A percentile compares a stretch with the other conserved stretches of the same genome.
Evolutionary conservation across 2,113 vertebrate species (phyloP).

Genomic region (Labeo rohita): DNA sequence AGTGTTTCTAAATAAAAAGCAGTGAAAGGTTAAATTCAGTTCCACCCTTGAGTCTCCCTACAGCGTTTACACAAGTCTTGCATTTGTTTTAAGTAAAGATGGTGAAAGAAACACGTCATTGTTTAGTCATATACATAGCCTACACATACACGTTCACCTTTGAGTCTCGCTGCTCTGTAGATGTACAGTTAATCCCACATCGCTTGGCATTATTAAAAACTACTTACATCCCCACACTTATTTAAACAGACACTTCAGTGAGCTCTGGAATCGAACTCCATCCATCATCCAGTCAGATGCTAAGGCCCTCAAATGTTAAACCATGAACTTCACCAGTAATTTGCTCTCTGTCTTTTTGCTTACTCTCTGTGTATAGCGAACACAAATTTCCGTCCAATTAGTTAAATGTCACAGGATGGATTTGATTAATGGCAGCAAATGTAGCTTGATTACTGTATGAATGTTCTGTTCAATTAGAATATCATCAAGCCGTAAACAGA

Average conservation of each 20-base stretch:
- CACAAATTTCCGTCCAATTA: conserved; percentile 44
- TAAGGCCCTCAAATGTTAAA: conserved; percentile 41
- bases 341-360: conserved; percentile 31
- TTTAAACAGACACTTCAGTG: conserved; percentile 45
- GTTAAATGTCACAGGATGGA: conserved; percentile 30
- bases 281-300: conserved; percentile 48
- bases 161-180: neutral
- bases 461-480: conserved; percentile 46
- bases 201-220: conserved; percentile 48
- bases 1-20: neutral
- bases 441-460: conserved; percentile 34
- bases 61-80: no score
- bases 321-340: conserved; percentile 45
- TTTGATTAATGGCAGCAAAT: conserved; percentile 46
- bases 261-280: conserved; percentile 44
- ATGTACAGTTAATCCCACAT: conserved; percentile 35
- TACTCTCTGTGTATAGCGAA: neutral
- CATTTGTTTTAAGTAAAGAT: neutral
- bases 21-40: neutral
- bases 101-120: neutral
- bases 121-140: neutral
- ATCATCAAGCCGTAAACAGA: conserved; percentile 21
- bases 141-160: conserved; percentile 6
- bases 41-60: neutral
- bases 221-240: conserved; percentile 34